phyloP scores from a whole-genome alignment of 1,140 invertebrate species.

The Macrotrachela quadricornifera region DNA sequence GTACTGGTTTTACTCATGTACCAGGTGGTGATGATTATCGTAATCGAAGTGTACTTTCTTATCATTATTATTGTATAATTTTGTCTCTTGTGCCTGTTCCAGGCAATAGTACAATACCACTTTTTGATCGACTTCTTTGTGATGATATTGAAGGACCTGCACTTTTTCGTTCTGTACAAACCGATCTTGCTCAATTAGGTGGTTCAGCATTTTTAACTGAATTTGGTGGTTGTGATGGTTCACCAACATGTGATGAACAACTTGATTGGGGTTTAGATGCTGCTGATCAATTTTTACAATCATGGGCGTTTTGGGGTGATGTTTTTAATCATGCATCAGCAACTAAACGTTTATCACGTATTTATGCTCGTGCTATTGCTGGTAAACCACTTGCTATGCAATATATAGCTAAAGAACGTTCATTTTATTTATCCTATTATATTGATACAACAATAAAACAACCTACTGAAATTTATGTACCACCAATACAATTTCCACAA shows the following conservation, averaged over 20 bases:
- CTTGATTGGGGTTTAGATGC: constrained; percentile 3
- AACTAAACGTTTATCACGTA: too few species aligned
- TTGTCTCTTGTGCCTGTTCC: neutral
- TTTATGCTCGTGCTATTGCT: too few species aligned
- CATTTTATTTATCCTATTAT: too few species aligned
- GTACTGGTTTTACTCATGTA: constrained; percentile 14
- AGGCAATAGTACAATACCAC: neutral
- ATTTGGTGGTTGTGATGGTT: constrained; percentile 14
- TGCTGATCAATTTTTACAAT: constrained; percentile 13
- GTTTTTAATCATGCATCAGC: too few species aligned
- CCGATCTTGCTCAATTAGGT: constrained; percentile 3
- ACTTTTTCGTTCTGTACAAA: constrained; percentile 6
- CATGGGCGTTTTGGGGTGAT: constrained; percentile 19
- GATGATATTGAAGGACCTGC: constrained; percentile 10
- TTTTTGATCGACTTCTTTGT: constrained; percentile 10
- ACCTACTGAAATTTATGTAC: too few species aligned
- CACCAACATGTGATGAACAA: neutral
- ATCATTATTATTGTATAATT: constrained; percentile 18
- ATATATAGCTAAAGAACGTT: too few species aligned
- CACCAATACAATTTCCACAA: too few species aligned
- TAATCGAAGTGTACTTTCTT: constrained; percentile 12
- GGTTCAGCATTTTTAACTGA: constrained; percentile 15
- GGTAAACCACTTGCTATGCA: too few species aligned
- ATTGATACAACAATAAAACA: too few species aligned
- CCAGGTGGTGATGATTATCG: constrained; percentile 12